Conservation (phyloP, 2,888 invertebrate species). For the Nymphalis urticae region DNA sequence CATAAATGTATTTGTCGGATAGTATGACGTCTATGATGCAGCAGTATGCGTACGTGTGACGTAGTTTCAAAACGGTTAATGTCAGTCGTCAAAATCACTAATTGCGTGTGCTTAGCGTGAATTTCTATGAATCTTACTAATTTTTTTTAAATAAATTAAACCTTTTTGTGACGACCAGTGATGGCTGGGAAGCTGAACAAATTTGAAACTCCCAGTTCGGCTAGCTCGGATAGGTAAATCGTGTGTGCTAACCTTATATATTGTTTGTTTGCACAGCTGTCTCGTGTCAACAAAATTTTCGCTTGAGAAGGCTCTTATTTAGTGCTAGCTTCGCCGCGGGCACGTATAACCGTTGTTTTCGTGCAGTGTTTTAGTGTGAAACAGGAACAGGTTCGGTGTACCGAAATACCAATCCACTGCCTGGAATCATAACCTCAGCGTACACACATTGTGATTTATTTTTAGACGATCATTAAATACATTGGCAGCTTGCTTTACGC, state of each 20-base stretch:
- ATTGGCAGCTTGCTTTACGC: conserved; percentile 66
- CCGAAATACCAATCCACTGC: conserved; percentile 34
- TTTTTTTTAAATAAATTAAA: conserved; percentile 40
- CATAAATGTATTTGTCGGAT: neutral
- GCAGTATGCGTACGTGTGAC: conserved; percentile 37
- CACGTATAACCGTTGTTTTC: conserved; percentile 49
- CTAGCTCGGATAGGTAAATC: conserved; percentile 93
- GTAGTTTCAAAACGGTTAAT: conserved; percentile 32
- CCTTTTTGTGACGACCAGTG: conserved; percentile 44
- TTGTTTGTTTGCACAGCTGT: conserved; percentile 79
- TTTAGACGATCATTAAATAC: conserved; percentile 75
- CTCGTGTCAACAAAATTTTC: conserved; percentile 61
- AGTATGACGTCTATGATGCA: conserved; percentile 25
- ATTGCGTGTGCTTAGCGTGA: conserved; percentile 54
- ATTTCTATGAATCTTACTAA: conserved; percentile 44
- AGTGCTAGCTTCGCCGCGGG: conserved; percentile 61
- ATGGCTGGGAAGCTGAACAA: conserved; percentile 82
- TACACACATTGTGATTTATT: conserved; percentile 73
- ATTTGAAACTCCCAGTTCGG: conserved; percentile 93
- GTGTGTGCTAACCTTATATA: conserved; percentile 61
- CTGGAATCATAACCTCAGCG: conserved; percentile 68
- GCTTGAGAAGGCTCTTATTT: conserved; percentile 54
- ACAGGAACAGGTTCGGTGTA: conserved; percentile 47
- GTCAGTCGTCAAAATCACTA: conserved; percentile 37
- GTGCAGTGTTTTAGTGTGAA: conserved; percentile 57